Conservation (phyloP, 1,140 invertebrate genomes). For the Drosophila carrolli region DNA sequence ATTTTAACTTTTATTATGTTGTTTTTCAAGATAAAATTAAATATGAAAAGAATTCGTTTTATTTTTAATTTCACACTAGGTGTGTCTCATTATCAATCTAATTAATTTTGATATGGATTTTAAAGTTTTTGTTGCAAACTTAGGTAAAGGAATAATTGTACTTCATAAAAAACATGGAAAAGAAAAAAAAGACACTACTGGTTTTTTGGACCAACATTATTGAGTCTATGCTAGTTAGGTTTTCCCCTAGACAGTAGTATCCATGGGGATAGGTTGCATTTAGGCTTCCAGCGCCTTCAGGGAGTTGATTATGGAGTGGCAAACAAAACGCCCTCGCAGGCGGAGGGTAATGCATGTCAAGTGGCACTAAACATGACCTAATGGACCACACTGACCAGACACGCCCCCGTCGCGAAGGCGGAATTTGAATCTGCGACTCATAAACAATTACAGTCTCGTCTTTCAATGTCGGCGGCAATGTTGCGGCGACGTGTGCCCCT, state of each 20-base stretch:
- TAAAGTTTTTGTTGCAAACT: too few species aligned
- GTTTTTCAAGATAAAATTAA: too few species aligned
- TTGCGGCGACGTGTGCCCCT: constrained; percentile 59
- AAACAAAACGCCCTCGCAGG: constrained; percentile 65
- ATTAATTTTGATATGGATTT: too few species aligned
- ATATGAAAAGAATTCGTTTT: too few species aligned
- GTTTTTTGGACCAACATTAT: neutral
- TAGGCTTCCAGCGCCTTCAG: neutral
- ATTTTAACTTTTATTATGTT: too few species aligned
- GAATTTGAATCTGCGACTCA: constrained; percentile 27
- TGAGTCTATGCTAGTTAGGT: neutral
- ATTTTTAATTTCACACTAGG: too few species aligned
- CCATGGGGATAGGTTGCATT: neutral
- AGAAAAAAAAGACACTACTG: too few species aligned
- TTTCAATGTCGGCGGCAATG: constrained; percentile 74
- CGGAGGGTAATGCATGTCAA: constrained; percentile 59
- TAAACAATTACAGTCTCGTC: constrained; percentile 69
- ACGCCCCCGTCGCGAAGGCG: constrained; percentile 9
- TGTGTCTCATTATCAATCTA: too few species aligned
- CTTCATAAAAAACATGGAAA: neutral
- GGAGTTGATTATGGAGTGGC: constrained; percentile 49
- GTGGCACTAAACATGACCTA: constrained; percentile 67
- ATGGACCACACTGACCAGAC: constrained; percentile 78
- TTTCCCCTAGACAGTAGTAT: neutral
- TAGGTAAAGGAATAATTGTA: too few species aligned